Evolutionary conservation across 1,140 invertebrate genomes (phyloP), one percentile per base, ranked within the genome.

Genomic region (Holotrichia oblita): DNA sequence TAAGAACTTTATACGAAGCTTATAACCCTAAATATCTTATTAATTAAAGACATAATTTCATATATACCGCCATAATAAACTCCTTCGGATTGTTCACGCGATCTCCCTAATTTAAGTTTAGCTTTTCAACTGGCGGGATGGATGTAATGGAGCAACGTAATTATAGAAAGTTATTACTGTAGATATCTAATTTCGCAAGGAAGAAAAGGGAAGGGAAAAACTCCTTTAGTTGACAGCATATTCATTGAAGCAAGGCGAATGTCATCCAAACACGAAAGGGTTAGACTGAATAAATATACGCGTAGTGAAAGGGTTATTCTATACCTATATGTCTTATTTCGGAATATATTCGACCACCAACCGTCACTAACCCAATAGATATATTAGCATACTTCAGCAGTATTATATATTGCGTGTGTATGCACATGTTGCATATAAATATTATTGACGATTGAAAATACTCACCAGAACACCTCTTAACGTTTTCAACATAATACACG

Each of bases 211-310:
- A 69, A 69, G 61, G 22, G 61, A 34, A 69, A 69, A 27, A 27
- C 61, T 27, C 20, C 22, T 69, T 69, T 27, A 69, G 22, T 22
- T 22, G 61, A 27, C 22, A 69, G 20, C 9, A 69, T 77, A 72
- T 22, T 64, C 44, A 77, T 40, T 59, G 64, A 55, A 79, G 41
- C 73, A 69, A 77, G 40, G 77, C 76, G 69, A 79, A 77, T 79
- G 76, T 41, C 76, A 79, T 79, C 64, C 76, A 79, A 77, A 77
- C 72, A 79, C 44, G 76, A 75, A 61, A 77, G 76, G 79, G 76
- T 73, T 77, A 44, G 1, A 14, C 17, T 22, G 17, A 61, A 61
- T 20, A 61, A 61, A 61, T 61, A 44, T 44, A 1, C 14, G 42
- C 14, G 8, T 9, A 61, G 17, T 2, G 20, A 61, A 61, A 27